phyloP scores from a whole-genome alignment of 37 sponge, comb jelly and placozoan genomes.

The Beroe ovata region DNA sequence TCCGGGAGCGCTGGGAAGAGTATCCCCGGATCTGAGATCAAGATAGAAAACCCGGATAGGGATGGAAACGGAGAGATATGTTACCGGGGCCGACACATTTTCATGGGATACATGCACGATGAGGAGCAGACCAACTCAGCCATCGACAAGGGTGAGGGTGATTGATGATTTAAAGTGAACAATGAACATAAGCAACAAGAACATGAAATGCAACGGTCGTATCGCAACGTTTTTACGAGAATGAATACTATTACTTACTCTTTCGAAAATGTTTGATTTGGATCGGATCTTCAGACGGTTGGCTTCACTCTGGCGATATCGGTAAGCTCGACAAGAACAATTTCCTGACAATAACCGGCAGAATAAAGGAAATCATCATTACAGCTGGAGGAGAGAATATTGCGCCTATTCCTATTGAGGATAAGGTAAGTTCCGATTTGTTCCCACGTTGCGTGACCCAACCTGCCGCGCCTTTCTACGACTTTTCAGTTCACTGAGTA shows the following conservation, averaged over 20 bases:
- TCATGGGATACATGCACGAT: constrained; percentile 93
- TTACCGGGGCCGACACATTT: constrained; percentile 88
- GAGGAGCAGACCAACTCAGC: constrained; percentile 84
- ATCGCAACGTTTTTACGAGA: not conserved
- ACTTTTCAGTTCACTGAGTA: too few relatives aligned
- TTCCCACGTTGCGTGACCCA: too few relatives aligned
- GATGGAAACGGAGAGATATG: constrained; percentile 81
- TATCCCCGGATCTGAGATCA: constrained; percentile 83
- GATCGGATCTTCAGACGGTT: constrained; percentile 78
- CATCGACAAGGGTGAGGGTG: constrained; percentile 78
- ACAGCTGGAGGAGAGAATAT: constrained; percentile 96
- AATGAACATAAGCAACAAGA: too few relatives aligned
- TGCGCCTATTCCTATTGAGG: constrained; percentile 93
- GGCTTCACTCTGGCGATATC: constrained; percentile 96
- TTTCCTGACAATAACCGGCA: constrained; percentile 87
- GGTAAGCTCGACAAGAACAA: constrained; percentile 81
- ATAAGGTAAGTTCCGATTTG: constrained; percentile 69
- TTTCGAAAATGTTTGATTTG: not conserved
- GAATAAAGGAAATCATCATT: constrained; percentile 92
- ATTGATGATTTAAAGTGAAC: too few relatives aligned
- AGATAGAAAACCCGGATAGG: constrained; percentile 82
- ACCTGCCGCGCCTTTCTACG: too few relatives aligned
- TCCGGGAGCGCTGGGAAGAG: constrained; percentile 76
- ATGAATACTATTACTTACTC: not conserved
- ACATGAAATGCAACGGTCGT: not conserved